phyloP scores from a whole-genome alignment of 23 tunicate species.

The Phallusia fumigata region DNA sequence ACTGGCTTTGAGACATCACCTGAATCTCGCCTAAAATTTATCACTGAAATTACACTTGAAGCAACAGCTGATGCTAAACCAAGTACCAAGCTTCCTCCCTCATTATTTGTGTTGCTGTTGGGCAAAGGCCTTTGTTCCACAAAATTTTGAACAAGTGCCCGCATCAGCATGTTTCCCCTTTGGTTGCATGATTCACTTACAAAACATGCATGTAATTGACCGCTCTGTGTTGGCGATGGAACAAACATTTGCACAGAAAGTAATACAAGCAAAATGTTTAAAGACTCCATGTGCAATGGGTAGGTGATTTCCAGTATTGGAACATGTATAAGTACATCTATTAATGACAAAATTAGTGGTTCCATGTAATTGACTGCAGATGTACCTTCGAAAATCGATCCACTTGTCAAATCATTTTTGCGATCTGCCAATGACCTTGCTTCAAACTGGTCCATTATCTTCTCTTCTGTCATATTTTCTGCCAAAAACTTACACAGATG shows the following conservation, averaged over 20 bases:
- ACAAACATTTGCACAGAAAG: conserved; percentile 81
- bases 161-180: conserved; percentile 46
- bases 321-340: conserved; percentile 51
- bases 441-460: conserved; percentile 83
- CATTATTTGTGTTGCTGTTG: background rate
- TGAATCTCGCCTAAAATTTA: background rate
- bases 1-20: conserved; percentile 5
- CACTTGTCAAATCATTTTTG: conserved; percentile 62
- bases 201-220: conserved; percentile 24
- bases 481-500: conserved; percentile 73
- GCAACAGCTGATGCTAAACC: conserved; percentile 79
- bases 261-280: conserved; percentile 57
- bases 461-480: conserved; percentile 91
- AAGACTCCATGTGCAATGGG: conserved; percentile 59
- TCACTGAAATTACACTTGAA: conserved; percentile 41
- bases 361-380: conserved; percentile 26
- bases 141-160: conserved; percentile 54
- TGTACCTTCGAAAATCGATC: conserved; percentile 33
- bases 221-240: conserved; percentile 42
- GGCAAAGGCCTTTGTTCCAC: conserved; percentile 75
- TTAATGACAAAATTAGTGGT: conserved; percentile 38
- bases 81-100: conserved; percentile 70
- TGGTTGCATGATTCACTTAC: conserved; percentile 3
- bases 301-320: conserved; percentile 69
- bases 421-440: conserved; percentile 62